These are phyloP conservation scores for Ceyx margarethae DNA, from an alignment of 2,113 vertebrate species.

Conservation along the genomic window DNA sequence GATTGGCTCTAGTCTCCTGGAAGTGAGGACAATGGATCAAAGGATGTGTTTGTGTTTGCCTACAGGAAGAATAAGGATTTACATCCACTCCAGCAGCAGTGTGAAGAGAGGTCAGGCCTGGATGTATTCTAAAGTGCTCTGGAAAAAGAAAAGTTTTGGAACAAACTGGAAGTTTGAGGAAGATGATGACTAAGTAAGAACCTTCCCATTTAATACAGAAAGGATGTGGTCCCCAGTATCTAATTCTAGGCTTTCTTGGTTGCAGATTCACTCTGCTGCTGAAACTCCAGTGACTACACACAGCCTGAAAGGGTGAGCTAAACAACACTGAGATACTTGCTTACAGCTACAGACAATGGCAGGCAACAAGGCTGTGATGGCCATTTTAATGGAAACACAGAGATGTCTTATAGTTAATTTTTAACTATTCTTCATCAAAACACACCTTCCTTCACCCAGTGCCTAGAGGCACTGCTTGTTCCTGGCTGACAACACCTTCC, in stretches of 20 bases:
- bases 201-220: neutral
- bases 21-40: neutral
- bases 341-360: neutral
- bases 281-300: neutral
- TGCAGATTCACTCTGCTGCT: neutral
- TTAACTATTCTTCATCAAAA: neutral
- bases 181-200: neutral
- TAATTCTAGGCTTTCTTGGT: neutral
- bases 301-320: neutral
- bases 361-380: neutral
- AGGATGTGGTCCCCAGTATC: neutral
- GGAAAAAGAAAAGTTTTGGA: neutral
- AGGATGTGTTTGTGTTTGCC: neutral
- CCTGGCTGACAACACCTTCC: neutral
- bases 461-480: neutral
- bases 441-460: neutral
- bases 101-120: neutral
- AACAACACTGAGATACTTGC: neutral
- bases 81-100: accelerated
- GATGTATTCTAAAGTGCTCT: neutral
- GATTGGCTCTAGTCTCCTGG: neutral
- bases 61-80: neutral
- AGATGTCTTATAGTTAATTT: neutral
- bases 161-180: neutral
- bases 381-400: neutral